phyloP scores from a whole-genome alignment of 2,888 invertebrate species.

The Dicycla oo region DNA sequence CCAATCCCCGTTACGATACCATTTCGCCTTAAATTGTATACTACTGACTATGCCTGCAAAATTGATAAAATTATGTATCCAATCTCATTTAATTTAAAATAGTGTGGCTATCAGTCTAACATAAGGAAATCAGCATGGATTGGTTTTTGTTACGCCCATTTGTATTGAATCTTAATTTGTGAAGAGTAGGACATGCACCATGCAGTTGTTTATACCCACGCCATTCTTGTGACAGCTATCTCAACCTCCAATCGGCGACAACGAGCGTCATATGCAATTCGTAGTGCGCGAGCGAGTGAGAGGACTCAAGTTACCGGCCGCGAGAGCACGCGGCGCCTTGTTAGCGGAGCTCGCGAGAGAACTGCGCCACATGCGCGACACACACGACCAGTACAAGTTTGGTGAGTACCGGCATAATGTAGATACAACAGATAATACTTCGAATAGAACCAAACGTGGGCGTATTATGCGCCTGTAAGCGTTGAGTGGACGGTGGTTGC shows the following conservation, averaged over 20 bases:
- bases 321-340: constrained; percentile 95
- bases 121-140: not conserved
- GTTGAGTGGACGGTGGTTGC: not conserved
- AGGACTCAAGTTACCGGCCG: constrained; percentile 94
- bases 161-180: not conserved
- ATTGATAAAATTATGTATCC: not conserved
- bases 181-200: not conserved
- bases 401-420: constrained; percentile 72
- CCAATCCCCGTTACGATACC: too few relatives aligned
- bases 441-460: not conserved
- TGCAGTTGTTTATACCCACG: not conserved
- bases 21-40: not conserved
- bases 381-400: constrained; percentile 93
- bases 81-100: not conserved
- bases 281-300: constrained; percentile 96
- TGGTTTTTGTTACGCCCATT: not conserved
- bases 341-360: constrained; percentile 96
- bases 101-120: not conserved
- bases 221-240: constrained; percentile 88
- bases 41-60: not conserved
- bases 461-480: not conserved
- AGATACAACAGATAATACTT: not conserved
- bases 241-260: constrained; percentile 95
- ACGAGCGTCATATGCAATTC: constrained; percentile 96
- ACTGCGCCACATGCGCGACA: constrained; percentile 96